Conservation (phyloP, 2,113 vertebrate species). For the Lamprologus lemairii region DNA sequence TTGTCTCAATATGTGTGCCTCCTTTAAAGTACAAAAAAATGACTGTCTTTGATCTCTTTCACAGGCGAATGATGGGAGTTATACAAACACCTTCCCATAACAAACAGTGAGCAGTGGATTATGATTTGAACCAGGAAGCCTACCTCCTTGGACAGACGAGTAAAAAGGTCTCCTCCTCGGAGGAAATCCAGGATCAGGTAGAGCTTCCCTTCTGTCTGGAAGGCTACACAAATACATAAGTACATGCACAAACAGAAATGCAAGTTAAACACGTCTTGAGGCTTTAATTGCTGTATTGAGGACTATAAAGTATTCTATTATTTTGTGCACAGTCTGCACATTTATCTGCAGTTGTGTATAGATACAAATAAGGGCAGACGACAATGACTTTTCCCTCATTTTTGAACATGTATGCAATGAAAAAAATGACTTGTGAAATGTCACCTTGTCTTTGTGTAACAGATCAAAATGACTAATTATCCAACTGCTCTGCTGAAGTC, state of each 20-base stretch:
- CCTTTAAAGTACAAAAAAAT: neutral
- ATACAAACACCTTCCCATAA: neutral
- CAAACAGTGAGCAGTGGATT: neutral
- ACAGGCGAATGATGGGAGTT: neutral
- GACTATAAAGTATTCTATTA: neutral
- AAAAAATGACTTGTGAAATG: neutral
- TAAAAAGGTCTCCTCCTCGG: conserved; percentile 93
- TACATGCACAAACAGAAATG: neutral
- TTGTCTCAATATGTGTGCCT: neutral
- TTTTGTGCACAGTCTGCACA: neutral
- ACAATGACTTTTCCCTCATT: neutral
- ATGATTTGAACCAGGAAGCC: neutral
- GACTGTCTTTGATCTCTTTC: neutral
- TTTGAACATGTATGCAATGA: neutral
- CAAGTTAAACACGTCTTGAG: neutral
- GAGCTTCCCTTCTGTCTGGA: conserved; percentile 96
- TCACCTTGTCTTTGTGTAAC: neutral
- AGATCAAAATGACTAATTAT: neutral
- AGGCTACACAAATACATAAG: conserved; percentile 74
- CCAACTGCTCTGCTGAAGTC: neutral
- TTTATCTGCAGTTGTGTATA: neutral
- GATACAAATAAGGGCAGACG: neutral
- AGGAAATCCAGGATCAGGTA: conserved; percentile 97
- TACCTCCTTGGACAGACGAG: conserved; percentile 92
- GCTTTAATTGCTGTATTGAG: neutral